A percentile compares a stretch with the other conserved stretches of the same genome.
Evolutionary conservation across 2,113 vertebrate species (phyloP).

Genomic region (Rhynchomys soricoides): DNA sequence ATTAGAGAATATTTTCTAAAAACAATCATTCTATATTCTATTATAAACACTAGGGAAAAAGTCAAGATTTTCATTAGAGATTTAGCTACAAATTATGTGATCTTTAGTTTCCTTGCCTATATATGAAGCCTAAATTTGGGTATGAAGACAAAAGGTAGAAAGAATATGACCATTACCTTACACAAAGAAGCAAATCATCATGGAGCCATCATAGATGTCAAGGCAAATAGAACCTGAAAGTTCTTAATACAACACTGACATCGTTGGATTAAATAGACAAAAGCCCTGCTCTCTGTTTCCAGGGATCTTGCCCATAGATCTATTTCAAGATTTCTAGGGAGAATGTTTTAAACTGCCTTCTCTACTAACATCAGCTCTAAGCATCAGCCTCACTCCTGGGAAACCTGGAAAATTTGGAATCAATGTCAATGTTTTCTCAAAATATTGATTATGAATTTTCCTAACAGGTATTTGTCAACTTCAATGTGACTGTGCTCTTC

Average conservation of each 20-base stretch:
- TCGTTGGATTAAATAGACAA: background rate
- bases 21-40: background rate
- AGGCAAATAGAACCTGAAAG: background rate
- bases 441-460: constrained; percentile 28
- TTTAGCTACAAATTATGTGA: background rate
- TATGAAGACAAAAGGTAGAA: background rate
- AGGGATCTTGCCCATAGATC: background rate
- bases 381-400: background rate
- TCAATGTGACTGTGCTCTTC: background rate
- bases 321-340: background rate
- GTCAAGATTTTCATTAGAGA: background rate
- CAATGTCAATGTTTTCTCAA: background rate
- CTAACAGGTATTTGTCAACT: background rate
- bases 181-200: background rate
- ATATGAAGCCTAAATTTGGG: background rate
- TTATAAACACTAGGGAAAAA: background rate
- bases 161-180: background rate
- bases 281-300: background rate
- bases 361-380: background rate
- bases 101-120: background rate
- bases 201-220: background rate
- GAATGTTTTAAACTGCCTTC: background rate
- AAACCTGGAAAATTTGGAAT: background rate
- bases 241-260: background rate
- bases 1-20: background rate